Conservation (phyloP, 2,113 vertebrate species). For the Crocuta crocuta region DNA sequence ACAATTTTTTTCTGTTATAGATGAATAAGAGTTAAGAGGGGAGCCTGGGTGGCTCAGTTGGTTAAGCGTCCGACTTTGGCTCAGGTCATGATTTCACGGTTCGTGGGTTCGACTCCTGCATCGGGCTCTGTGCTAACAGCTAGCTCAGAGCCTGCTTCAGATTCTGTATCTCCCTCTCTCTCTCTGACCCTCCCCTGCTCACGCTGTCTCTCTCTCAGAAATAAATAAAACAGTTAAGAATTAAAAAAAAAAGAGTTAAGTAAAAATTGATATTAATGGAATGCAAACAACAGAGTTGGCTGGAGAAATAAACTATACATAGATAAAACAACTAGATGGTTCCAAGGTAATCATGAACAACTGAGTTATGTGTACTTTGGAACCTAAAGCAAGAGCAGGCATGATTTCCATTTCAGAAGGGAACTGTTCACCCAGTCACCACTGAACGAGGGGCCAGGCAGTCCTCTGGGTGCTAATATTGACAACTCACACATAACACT, state of each 20-base stretch:
- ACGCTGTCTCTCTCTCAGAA: no score
- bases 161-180: no score
- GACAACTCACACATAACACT: not conserved
- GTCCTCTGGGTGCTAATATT: not conserved
- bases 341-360: not conserved
- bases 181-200: no score
- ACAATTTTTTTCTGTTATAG: not conserved
- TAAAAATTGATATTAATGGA: not conserved
- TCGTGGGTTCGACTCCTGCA: no score
- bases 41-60: no score
- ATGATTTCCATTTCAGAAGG: not conserved
- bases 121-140: no score
- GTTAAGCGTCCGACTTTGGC: no score
- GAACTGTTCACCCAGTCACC: not conserved
- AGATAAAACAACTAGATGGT: not conserved
- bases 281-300: not conserved
- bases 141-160: no score
- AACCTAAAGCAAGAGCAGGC: not conserved
- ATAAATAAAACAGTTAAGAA: no score
- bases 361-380: not conserved
- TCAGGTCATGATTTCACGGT: no score
- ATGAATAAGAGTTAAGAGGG: constrained; percentile 3
- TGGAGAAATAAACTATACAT: not conserved
- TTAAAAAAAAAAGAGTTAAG: not conserved
- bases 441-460: not conserved